Conservation (phyloP, 2,888 invertebrate species). For the Agrochola macilenta region DNA sequence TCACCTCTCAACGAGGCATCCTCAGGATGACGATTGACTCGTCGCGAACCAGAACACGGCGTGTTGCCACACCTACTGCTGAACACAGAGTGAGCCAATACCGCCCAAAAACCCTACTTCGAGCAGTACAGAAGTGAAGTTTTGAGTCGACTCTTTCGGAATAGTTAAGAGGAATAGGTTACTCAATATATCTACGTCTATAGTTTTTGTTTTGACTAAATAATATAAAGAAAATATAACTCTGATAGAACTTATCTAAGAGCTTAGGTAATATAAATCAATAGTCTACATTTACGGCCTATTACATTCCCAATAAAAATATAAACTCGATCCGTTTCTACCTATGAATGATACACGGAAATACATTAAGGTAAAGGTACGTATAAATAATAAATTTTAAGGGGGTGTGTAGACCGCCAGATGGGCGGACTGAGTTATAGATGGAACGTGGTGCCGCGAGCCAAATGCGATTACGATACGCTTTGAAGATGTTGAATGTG, state of each 20-base stretch:
- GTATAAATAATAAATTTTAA: conserved; percentile 52
- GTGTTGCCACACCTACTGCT: too few species aligned
- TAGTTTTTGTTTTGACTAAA: too few species aligned
- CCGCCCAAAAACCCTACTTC: too few species aligned
- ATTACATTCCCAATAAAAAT: conserved; percentile 24
- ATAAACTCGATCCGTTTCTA: conserved; percentile 25
- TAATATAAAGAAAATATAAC: not conserved
- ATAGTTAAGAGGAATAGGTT: too few species aligned
- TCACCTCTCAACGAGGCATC: too few species aligned
- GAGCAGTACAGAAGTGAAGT: too few species aligned
- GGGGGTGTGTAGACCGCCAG: conserved; percentile 43
- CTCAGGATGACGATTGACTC: too few species aligned
- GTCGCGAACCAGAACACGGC: too few species aligned
- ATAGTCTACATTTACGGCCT: not conserved
- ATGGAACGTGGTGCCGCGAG: conserved; percentile 44
- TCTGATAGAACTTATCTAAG: not conserved
- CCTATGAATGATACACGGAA: conserved; percentile 44
- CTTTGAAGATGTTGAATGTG: conserved; percentile 23
- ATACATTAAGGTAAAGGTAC: conserved; percentile 37
- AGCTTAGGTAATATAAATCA: not conserved
- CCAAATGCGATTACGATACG: conserved; percentile 51
- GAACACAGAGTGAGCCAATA: too few species aligned
- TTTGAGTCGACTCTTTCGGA: too few species aligned
- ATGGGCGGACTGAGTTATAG: conserved; percentile 55
- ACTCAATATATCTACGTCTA: too few species aligned